Conservation (phyloP, 1,140 invertebrate species). For the Sesamia nonagrioides region DNA sequence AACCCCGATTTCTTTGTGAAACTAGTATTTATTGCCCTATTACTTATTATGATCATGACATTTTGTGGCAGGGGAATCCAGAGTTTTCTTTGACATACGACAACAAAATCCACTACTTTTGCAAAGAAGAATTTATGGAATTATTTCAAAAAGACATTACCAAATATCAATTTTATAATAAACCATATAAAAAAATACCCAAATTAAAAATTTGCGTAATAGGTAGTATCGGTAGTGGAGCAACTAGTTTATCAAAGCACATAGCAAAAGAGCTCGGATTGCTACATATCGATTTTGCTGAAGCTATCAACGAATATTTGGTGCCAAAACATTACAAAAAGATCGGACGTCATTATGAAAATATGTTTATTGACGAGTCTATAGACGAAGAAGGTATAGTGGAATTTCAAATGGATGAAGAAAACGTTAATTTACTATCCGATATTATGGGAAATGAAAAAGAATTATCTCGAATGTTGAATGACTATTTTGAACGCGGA, state of each 20-base stretch:
- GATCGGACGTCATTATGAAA: constrained; percentile 75
- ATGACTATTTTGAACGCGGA: constrained; percentile 83
- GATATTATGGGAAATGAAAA: constrained; percentile 74
- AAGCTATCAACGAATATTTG: constrained; percentile 72
- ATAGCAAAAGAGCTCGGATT: constrained; percentile 87
- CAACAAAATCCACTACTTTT: constrained; percentile 86
- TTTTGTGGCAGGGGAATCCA: constrained; percentile 88
- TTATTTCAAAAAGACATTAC: constrained; percentile 82
- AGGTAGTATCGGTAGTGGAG: constrained; percentile 86
- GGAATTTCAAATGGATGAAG: constrained; percentile 70
- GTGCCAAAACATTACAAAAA: constrained; percentile 80
- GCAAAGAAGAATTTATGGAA: constrained; percentile 78
- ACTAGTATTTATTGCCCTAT: constrained; percentile 88
- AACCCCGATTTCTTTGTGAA: constrained; percentile 85
- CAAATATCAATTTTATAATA: constrained; percentile 77
- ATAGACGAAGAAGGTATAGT: constrained; percentile 69
- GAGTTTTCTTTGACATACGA: constrained; percentile 84
- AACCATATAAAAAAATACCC: constrained; percentile 79
- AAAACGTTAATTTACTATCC: constrained; percentile 63
- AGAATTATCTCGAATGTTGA: constrained; percentile 71
- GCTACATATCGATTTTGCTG: constrained; percentile 83
- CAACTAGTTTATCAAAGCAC: constrained; percentile 81
- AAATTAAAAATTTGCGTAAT: constrained; percentile 87
- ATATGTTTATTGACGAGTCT: constrained; percentile 69
- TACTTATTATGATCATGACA: constrained; percentile 80